These are phyloP conservation scores for Drosophila siamana DNA, from an alignment of 2,888 invertebrate genomes.

Conservation along the genomic window DNA sequence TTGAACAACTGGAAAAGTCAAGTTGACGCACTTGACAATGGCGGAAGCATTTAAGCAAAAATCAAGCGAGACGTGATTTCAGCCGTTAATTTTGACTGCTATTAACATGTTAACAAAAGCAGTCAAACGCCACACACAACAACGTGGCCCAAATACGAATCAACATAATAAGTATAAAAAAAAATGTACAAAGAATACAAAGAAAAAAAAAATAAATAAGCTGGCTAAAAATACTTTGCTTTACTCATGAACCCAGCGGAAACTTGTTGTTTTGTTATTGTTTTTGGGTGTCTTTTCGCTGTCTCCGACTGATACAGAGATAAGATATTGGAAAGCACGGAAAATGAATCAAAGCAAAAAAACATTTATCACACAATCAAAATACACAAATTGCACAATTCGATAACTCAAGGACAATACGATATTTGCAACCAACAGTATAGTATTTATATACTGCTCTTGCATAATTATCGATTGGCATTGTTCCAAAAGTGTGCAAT, in stretches of 20 bases:
- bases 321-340: conserved; percentile 46
- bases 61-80: conserved; percentile 68
- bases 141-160: conserved; percentile 77
- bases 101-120: conserved; percentile 71
- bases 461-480: neutral
- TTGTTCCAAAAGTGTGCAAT: neutral
- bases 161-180: conserved; percentile 30
- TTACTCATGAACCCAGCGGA: conserved; percentile 11
- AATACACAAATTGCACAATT: neutral
- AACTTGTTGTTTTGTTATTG: conserved; percentile 7
- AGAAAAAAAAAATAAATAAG: conserved; percentile 18
- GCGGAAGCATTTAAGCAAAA: conserved; percentile 57
- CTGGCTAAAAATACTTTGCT: conserved; percentile 59
- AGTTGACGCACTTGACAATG: conserved; percentile 64
- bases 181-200: conserved; percentile 13
- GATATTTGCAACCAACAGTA: neutral
- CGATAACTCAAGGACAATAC: neutral
- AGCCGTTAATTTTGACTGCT: conserved; percentile 56
- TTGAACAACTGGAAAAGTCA: conserved; percentile 17
- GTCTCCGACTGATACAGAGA: conserved; percentile 34
- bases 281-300: conserved; percentile 15
- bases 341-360: conserved; percentile 44
- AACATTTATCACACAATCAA: conserved; percentile 13
- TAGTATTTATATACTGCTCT: neutral
- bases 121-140: conserved; percentile 39